A percentile compares a stretch with the other conserved stretches of the same genome.
Conservation (phyloP, 1,140 invertebrate genomes). For the Choristoneura fumiferana region DNA sequence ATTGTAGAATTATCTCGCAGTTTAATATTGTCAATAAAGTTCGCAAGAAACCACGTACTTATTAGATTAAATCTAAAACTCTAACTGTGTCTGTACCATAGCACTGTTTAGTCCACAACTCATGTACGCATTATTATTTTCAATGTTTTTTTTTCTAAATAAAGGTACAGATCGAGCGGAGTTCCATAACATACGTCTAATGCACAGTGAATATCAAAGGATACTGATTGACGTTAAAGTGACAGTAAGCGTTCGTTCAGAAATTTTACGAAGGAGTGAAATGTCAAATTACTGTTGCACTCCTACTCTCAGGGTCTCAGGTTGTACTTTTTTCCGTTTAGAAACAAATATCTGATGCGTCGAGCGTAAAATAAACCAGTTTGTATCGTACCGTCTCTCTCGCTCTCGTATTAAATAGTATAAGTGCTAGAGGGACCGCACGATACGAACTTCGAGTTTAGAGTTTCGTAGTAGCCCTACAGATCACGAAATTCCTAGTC, state of each 20-base stretch:
- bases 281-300: no score
- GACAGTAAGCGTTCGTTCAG: neutral
- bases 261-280: neutral
- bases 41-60: neutral
- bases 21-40: neutral
- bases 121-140: conserved; percentile 5
- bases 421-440: no score
- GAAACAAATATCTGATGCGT: no score
- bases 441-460: no score
- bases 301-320: no score
- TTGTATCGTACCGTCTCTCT: no score
- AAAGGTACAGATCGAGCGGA: conserved; percentile 1
- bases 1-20: conserved; percentile 1
- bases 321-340: no score
- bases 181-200: neutral
- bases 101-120: neutral
- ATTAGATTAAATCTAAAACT: neutral
- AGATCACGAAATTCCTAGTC: no score
- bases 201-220: neutral
- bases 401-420: no score
- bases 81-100: neutral
- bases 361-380: no score
- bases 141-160: conserved; percentile 13
- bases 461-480: no score
- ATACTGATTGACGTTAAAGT: conserved; percentile 2